Conservation (phyloP, 2,113 vertebrate genomes). For the Entelurus aequoreus region DNA sequence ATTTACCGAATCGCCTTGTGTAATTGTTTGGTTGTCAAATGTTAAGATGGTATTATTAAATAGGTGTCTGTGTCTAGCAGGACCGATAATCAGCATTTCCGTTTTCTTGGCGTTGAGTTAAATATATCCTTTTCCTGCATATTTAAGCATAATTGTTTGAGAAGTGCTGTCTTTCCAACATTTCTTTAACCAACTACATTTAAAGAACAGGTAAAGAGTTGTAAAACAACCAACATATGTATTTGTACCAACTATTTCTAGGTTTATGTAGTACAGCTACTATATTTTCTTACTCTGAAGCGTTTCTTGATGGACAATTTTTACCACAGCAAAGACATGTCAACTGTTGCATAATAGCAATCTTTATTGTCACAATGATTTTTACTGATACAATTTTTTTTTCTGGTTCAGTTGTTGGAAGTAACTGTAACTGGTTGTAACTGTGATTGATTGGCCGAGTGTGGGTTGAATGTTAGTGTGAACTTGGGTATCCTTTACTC, state of each 20-base stretch:
- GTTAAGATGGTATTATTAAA: too few relatives aligned
- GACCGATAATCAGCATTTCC: too few relatives aligned
- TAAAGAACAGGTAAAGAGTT: conserved; percentile 12
- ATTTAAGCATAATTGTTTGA: conserved; percentile 27
- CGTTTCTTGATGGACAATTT: neutral
- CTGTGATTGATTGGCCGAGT: conserved; percentile 49
- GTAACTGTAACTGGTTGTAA: conserved; percentile 11
- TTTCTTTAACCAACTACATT: conserved; percentile 36
- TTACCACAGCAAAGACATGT: neutral
- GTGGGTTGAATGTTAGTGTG: conserved; percentile 60
- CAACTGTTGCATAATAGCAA: neutral
- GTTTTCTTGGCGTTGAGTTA: neutral
- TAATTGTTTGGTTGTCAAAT: too few relatives aligned
- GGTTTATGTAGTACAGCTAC: neutral
- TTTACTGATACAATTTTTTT: neutral
- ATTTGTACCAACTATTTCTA: neutral
- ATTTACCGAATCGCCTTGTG: too few relatives aligned
- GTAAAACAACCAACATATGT: conserved; percentile 21
- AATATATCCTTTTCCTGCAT: conserved; percentile 37
- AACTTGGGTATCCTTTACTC: conserved; percentile 56
- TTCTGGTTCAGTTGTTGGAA: neutral
- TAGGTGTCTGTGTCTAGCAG: too few relatives aligned
- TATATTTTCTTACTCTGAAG: neutral
- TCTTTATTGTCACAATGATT: neutral
- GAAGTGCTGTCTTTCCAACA: conserved; percentile 36